Conservation (phyloP, 2,888 invertebrate species). For the Nyleta sp. region DNA sequence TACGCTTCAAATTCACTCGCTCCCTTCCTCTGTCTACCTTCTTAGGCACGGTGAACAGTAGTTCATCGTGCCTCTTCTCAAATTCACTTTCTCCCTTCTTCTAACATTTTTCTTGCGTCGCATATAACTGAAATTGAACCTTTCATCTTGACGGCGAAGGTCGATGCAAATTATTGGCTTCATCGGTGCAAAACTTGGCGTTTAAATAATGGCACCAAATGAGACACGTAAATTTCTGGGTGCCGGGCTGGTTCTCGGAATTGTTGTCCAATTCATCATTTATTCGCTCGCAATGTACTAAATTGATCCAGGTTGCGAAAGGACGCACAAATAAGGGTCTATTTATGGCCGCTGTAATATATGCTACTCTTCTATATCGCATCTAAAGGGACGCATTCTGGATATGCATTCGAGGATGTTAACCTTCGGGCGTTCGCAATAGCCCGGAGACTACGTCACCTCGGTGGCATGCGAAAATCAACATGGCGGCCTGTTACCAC, state of each 20-base stretch:
- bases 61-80: no score
- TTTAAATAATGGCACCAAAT: no score
- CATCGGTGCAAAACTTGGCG: no score
- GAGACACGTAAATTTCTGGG: no score
- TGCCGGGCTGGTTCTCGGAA: no score
- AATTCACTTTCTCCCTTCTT: background rate
- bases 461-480: constrained; percentile 48
- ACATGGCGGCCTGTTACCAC: constrained; percentile 55
- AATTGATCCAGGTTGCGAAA: constrained; percentile 43
- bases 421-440: constrained; percentile 52
- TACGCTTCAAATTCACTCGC: constrained; percentile 26
- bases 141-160: no score
- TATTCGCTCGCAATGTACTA: constrained; percentile 34
- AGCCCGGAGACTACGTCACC: constrained; percentile 55
- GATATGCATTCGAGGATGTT: constrained; percentile 47
- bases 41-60: no score
- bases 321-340: constrained; percentile 44
- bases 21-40: constrained; percentile 1
- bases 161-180: no score
- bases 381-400: constrained; percentile 50
- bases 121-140: no score
- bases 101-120: no score
- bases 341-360: constrained; percentile 48
- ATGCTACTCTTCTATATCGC: constrained; percentile 32
- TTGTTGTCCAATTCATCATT: no score